Evolutionary conservation across 2,797 vertebrate genomes (phyloP).

Genomic region (Ispidina lecontei): DNA sequence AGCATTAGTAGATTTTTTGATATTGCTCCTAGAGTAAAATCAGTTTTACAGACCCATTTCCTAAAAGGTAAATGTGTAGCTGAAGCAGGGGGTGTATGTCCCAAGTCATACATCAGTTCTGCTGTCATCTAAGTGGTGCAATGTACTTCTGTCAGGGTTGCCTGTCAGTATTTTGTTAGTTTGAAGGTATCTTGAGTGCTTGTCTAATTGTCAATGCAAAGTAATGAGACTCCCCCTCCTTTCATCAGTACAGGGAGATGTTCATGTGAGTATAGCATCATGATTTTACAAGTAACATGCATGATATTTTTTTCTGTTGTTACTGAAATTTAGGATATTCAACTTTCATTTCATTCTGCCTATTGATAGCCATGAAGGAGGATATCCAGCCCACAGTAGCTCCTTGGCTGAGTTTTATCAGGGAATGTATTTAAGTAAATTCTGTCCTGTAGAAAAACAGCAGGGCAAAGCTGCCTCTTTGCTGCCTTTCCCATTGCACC

Average conservation of each 20-base stretch:
- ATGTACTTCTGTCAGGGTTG: background rate
- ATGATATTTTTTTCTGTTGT: background rate
- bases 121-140: background rate
- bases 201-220: background rate
- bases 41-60: background rate
- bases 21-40: background rate
- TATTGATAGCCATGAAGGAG: background rate
- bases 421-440: background rate
- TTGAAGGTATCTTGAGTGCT: background rate
- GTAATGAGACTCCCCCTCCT: background rate
- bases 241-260: background rate
- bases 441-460: background rate
- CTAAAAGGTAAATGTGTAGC: fast-evolving
- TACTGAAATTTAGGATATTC: background rate
- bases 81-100: background rate
- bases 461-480: background rate
- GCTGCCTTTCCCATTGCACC: background rate
- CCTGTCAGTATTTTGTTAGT: background rate
- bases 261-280: background rate
- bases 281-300: background rate
- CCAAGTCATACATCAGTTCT: background rate
- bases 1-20: background rate
- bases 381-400: background rate
- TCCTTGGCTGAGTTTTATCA: background rate
- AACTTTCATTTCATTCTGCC: background rate